Conservation (phyloP, 2,113 vertebrate species). For the Ornithorhynchus anatinus region DNA sequence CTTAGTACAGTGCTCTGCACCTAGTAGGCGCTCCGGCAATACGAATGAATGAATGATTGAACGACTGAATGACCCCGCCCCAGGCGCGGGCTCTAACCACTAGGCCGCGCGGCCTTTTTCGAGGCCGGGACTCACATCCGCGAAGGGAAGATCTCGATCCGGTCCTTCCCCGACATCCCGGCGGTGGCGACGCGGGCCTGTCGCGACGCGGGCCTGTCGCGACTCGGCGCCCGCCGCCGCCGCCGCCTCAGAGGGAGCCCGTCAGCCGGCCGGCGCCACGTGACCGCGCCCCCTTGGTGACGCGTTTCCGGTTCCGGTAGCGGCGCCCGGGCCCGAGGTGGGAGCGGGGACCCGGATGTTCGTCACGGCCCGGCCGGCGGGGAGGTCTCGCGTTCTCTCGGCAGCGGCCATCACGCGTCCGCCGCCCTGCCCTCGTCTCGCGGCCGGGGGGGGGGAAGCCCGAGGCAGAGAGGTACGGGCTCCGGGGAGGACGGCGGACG, state of each 20-base stretch:
- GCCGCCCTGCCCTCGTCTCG: background rate
- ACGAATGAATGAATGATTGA: too few species aligned
- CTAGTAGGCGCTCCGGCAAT: too few species aligned
- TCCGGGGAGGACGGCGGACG: background rate
- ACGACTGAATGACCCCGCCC: background rate
- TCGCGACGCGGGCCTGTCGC: background rate
- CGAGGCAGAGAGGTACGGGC: background rate
- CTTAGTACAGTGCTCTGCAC: too few species aligned
- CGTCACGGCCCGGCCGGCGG: too few species aligned
- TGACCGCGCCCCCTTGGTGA: background rate
- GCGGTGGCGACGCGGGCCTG: background rate
- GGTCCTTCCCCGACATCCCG: constrained; percentile 93
- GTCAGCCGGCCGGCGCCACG: background rate
- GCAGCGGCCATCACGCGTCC: background rate
- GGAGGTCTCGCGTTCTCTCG: background rate
- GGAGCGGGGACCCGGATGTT: constrained; percentile 52
- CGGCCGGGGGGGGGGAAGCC: background rate
- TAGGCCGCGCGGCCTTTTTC: too few species aligned
- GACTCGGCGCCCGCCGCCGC: background rate
- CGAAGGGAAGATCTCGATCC: constrained; percentile 96
- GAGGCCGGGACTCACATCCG: constrained; percentile 84
- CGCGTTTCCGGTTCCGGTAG: constrained; percentile 32
- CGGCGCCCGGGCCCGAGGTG: too few species aligned
- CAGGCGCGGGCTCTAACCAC: too few species aligned
- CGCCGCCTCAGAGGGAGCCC: too few species aligned